Base-by-base conservation (phyloP, 2,888 invertebrate genomes). In the Branchipolynoe longqiensis region DNA sequence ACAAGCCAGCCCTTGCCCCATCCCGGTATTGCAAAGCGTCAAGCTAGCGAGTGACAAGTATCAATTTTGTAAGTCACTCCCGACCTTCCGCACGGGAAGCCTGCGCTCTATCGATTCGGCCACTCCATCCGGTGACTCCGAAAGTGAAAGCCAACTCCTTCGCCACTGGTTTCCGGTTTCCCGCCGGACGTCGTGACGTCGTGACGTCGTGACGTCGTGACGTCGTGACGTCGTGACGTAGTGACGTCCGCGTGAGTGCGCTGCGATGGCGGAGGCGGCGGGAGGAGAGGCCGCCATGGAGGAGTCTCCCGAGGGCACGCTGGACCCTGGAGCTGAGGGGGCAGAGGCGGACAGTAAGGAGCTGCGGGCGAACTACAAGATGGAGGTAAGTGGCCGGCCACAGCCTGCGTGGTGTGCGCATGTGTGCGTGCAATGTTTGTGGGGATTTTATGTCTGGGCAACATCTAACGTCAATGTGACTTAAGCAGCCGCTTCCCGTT, bases 311-410 rank as follows among this genome's bases (percentile, higher is more conserved):
- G 69, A 69, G 69, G 69, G 69, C 14, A 69, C 69, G 18, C 69
- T 69, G 69, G 69, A 69, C 69, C 69, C 69, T 38, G 69, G 69
- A 38, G 69, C 69, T 18, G 69, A 69, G 38, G 69, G 69, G 1
- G 69, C 38, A 14, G 69, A 69, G 33, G 69, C 36, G n/a, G 69
- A 38, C 33, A 69, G 14, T 38, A 69, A 33, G 33, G 6, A 38
- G 38, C 69, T 69, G 33, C 69, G 38, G 69, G 38, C 69, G 36
- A 69, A 69, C 69, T 69, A n/a, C 69, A 69, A 69, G 18, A 69
- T 69, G 69, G 69, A 69, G 69, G 69, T 69, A 22, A 33, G 69
- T 22, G 25, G 4, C n/a, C n/a, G n/a, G n/a, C n/a, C n/a, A n/a
- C n/a, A n/a, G n/a, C n/a, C n/a, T n/a, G n/a, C n/a, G n/a, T n/a